Evolutionary conservation across 2,797 vertebrate genomes (phyloP), one percentile per base, ranked within the genome.

Genomic region (Anguilla obscura): DNA sequence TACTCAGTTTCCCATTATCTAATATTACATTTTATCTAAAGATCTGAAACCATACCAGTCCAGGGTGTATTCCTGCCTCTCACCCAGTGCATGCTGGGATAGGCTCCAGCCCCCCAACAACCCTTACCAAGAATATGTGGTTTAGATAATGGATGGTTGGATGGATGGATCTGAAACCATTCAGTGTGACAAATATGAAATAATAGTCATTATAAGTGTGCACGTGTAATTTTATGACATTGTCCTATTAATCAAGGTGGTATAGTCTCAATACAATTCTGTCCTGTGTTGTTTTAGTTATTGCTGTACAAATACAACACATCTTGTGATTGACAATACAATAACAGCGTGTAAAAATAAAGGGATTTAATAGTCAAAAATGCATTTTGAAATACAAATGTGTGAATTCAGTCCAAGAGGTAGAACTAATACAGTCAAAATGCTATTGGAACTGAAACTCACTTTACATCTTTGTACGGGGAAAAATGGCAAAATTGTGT

Each of bases 381-480:
- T 50, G 36, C 45, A 52, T 80, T 66, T 52, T 48, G 63, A 66
- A 54, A 56, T 88, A 82, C 76, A 54, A 86, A 83, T 85, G 69
- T 76, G 76, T 86, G 79, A 66, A 86, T 58, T 88, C 85, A 86
- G 88, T 88, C 58, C 74, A 86, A 83, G 85, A 88, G 84, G 88
- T 86, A 88, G 85, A 85, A 88, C 27, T 86, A 76, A 85, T 58
- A 88, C 82, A 84, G 27, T 84, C 87, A 85, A 88, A 84, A 87
- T 30, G 66, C 82, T 50, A n/a, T 56, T 69, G 71, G 24, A 52
- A 52, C 52, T 88, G 83, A 85, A 85, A 84, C 50, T 85, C 87
- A 83, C 9, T 69, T 87, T 84, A 87, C 80, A 69, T 84, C 56
- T 84, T 48, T 52, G 50, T 69, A 40, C 27, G 16, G 45, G 52